Conservation (phyloP, 2,888 invertebrate genomes). For the Pyrocoelia pectoralis region DNA sequence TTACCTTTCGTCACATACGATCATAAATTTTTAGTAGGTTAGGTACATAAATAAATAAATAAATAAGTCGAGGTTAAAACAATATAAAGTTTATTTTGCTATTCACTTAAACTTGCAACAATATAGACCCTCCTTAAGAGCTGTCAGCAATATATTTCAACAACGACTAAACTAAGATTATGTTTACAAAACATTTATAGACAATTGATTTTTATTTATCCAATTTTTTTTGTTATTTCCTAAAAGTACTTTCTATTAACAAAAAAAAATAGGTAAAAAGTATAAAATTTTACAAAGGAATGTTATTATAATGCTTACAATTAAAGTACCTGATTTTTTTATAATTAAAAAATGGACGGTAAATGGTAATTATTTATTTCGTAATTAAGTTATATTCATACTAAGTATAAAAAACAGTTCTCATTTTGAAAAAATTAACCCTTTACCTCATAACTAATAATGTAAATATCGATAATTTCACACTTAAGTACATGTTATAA, state of each 20-base stretch:
- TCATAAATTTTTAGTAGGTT: neutral
- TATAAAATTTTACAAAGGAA: conserved; percentile 3
- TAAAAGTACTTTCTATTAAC: conserved; percentile 11
- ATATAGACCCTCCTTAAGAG: conserved; percentile 26
- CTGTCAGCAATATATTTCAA: conserved; percentile 25
- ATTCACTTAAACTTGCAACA: conserved; percentile 33
- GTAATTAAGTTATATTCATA: neutral
- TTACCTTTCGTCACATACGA: no score
- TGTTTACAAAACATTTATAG: conserved; percentile 34
- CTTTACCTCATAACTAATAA: conserved; percentile 21
- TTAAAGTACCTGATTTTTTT: conserved; percentile 22
- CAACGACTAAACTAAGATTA: conserved; percentile 33
- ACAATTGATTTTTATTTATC: conserved; percentile 22
- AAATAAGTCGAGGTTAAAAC: conserved; percentile 16
- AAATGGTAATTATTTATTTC: conserved; percentile 29
- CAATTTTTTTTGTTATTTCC: conserved; percentile 13
- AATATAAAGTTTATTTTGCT: conserved; percentile 34
- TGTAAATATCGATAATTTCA: conserved; percentile 18
- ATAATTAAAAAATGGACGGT: conserved; percentile 30
- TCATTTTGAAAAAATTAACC: conserved; percentile 24
- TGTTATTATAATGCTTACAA: conserved; percentile 13
- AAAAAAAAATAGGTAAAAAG: conserved; percentile 4
- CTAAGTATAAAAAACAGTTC: conserved; percentile 28
- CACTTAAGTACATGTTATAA: conserved; percentile 23
- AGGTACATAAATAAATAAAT: conserved; percentile 5